These are phyloP conservation scores for Luscinia luscinia DNA, from an alignment of 2,797 vertebrate genomes.

Conservation along the genomic window DNA sequence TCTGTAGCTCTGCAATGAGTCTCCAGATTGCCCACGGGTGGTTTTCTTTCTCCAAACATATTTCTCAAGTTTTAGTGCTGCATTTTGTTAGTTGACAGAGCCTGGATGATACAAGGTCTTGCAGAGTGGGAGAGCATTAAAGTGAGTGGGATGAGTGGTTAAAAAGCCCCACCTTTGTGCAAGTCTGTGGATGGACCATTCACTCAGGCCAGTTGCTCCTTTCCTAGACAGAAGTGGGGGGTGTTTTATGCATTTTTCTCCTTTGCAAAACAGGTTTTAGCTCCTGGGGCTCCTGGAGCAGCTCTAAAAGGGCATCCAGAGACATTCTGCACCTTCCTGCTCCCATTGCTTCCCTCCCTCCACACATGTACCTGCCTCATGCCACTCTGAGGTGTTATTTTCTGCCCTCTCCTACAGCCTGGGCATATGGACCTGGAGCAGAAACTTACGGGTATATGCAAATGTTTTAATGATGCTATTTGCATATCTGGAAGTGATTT, in stretches of 20 bases:
- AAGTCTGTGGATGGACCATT: rapidly evolving
- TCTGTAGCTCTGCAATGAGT: background rate
- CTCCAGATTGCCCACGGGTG: background rate
- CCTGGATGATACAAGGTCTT: background rate
- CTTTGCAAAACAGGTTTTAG: background rate
- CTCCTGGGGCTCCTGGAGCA: background rate
- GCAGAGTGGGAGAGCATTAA: background rate
- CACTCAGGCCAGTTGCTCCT: background rate
- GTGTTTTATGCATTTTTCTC: background rate
- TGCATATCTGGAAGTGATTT: conserved; percentile 73
- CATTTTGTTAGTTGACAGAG: background rate
- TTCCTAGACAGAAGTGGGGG: background rate
- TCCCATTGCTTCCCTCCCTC: background rate
- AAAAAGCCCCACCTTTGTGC: background rate
- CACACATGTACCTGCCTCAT: rapidly evolving
- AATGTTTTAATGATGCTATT: conserved; percentile 73
- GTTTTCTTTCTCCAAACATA: background rate
- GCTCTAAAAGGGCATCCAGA: background rate
- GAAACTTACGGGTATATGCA: conserved; percentile 61
- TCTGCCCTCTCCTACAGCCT: conserved; percentile 56
- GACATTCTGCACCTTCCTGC: background rate
- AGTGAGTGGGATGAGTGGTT: background rate
- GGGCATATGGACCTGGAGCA: conserved; percentile 60
- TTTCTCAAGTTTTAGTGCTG: background rate
- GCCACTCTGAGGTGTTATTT: background rate